A percentile compares a stretch with the other conserved stretches of the same genome.
phyloP scores from a whole-genome alignment of 2,113 vertebrate genomes.

The Struthidea cinerea region DNA sequence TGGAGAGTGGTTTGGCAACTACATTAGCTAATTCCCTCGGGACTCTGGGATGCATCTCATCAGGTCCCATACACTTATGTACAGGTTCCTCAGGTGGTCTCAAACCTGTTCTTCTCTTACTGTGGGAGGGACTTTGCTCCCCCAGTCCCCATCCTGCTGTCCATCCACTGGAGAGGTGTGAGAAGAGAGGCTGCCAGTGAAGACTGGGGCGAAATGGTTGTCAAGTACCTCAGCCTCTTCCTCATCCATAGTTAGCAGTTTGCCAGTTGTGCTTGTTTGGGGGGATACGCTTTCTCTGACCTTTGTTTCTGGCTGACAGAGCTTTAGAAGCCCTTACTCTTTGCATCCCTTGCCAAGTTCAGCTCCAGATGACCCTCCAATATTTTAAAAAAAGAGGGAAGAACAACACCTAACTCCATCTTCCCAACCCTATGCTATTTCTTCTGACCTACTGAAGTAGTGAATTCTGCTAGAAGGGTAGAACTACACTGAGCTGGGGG shows the following conservation, averaged over 20 bases:
- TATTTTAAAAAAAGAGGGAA: neutral
- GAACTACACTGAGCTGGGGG: neutral
- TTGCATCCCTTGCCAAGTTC: neutral
- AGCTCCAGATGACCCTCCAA: neutral
- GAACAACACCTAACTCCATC: neutral
- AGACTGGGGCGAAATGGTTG: neutral
- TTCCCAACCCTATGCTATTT: neutral
- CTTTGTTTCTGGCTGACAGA: neutral
- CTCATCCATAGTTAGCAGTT: neutral
- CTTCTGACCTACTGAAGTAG: neutral
- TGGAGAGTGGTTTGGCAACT: neutral
- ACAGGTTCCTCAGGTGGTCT: neutral
- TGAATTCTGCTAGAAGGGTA: neutral
- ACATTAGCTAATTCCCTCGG: neutral
- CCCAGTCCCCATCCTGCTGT: neutral
- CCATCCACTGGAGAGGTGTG: neutral
- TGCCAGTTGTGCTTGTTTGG: neutral
- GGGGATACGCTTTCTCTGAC: neutral
- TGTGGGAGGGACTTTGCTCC: neutral
- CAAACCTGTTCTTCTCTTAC: neutral
- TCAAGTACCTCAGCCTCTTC: neutral
- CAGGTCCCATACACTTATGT: neutral
- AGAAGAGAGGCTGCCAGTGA: neutral
- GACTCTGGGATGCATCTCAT: neutral
- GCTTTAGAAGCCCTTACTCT: neutral